Conservation (phyloP, 2,797 vertebrate species). For the Epinephelus awoara region DNA sequence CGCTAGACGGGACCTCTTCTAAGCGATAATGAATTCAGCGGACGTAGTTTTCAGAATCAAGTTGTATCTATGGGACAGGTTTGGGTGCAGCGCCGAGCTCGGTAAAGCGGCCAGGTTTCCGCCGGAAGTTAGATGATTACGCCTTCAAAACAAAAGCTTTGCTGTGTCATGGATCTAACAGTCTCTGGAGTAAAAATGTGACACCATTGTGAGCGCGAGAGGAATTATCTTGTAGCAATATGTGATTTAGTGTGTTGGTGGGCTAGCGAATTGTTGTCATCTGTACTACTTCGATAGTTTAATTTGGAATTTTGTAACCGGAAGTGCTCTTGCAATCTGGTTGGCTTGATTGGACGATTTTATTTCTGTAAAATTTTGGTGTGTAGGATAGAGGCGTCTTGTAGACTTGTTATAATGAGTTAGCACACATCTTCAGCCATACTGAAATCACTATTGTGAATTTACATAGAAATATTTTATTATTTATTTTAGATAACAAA, state of each 20-base stretch:
- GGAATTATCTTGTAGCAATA: not conserved
- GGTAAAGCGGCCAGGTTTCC: not conserved
- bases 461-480: not conserved
- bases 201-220: not conserved
- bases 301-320: not conserved
- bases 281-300: no score
- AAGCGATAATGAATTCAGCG: not conserved
- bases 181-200: not conserved
- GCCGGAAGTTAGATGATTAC: constrained; percentile 7
- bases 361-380: not conserved
- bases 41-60: constrained; percentile 15
- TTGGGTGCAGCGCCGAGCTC: not conserved
- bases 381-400: not conserved
- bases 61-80: constrained; percentile 9
- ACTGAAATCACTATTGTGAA: not conserved
- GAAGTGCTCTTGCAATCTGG: not conserved
- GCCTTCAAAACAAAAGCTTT: constrained; percentile 44
- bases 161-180: not conserved
- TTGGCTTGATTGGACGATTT: not conserved
- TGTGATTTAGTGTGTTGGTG: no score
- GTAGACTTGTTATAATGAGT: not conserved
- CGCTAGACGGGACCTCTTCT: constrained; percentile 4
- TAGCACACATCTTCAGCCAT: not conserved
- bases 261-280: no score
- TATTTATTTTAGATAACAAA: not conserved